Conservation (phyloP, 2,888 invertebrate species). For the Drosophila anomalipes region DNA sequence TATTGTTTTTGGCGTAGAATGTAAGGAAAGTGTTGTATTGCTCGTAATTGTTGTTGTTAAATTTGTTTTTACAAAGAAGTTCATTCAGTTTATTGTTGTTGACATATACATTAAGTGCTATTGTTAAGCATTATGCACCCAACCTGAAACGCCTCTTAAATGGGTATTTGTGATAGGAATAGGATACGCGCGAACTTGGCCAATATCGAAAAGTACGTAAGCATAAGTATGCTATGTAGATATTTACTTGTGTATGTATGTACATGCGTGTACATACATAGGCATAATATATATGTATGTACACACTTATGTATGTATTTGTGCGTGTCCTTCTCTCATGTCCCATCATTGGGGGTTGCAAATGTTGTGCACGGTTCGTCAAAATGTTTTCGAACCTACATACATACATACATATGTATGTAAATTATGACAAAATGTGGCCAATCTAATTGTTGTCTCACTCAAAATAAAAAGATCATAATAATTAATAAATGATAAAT, state of each 20-base stretch:
- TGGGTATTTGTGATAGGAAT: constrained; percentile 35
- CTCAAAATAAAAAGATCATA: neutral
- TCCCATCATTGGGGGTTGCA: constrained; percentile 5
- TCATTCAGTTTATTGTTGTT: neutral
- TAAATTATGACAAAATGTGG: neutral
- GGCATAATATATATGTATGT: neutral
- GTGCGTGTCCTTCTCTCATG: neutral
- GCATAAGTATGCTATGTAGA: neutral
- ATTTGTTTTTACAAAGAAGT: neutral
- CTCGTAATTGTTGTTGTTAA: constrained; percentile 5
- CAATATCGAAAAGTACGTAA: constrained; percentile 30
- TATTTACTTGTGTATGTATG: constrained; percentile 2
- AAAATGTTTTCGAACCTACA: neutral
- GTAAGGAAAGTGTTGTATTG: constrained; percentile 5
- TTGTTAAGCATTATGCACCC: constrained; percentile 3
- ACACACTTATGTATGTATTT: neutral
- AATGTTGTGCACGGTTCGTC: neutral
- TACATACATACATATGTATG: neutral
- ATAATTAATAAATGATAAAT: neutral
- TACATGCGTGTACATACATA: constrained; percentile 1
- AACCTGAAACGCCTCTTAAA: constrained; percentile 24
- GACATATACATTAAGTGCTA: constrained; percentile 3
- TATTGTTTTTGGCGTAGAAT: constrained; percentile 13
- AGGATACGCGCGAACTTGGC: constrained; percentile 22
- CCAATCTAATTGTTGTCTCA: neutral